Percentiles rank a stretch among this genome's conserved stretches.
Conservation (phyloP, 2,797 vertebrate species). For the Poeciliopsis gracilis region DNA sequence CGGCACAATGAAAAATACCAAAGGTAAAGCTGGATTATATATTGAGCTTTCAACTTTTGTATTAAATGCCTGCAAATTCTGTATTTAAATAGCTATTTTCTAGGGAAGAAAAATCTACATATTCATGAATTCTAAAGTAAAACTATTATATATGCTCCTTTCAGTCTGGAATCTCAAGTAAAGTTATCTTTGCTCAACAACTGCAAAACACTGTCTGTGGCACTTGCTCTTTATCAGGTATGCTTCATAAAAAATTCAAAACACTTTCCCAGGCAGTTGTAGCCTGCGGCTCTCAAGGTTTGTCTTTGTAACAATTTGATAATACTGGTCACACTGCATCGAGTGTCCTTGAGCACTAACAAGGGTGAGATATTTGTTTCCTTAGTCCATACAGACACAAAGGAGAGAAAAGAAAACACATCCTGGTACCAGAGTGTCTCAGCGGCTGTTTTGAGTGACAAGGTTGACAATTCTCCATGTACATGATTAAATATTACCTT, state of each 20-base stretch:
- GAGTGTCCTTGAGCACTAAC: constrained; percentile 76
- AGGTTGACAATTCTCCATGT: constrained; percentile 73
- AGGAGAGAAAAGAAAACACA: constrained; percentile 24
- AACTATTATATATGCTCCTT: background rate
- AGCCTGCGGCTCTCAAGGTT: constrained; percentile 77
- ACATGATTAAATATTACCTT: constrained; percentile 67
- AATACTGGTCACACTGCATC: constrained; percentile 75
- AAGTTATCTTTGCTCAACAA: background rate
- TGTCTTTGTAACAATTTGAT: constrained; percentile 78
- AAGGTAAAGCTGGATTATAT: background rate
- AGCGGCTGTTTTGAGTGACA: constrained; percentile 71
- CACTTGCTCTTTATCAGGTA: constrained; percentile 60
- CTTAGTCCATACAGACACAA: constrained; percentile 51
- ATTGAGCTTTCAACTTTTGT: background rate
- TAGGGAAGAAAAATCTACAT: background rate
- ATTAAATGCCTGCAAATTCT: background rate
- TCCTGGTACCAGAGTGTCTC: constrained; percentile 45
- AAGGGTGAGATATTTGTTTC: constrained; percentile 71
- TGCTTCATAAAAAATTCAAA: constrained; percentile 80
- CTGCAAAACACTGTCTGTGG: constrained; percentile 33
- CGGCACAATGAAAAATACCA: background rate
- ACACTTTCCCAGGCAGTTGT: constrained; percentile 70
- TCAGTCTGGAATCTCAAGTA: background rate
- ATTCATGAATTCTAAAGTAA: background rate
- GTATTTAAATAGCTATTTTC: constrained; percentile 1